Evolutionary conservation across 2,113 vertebrate genomes (phyloP), one percentile per base, ranked within the genome.

Genomic region (Ascaphus truei): DNA sequence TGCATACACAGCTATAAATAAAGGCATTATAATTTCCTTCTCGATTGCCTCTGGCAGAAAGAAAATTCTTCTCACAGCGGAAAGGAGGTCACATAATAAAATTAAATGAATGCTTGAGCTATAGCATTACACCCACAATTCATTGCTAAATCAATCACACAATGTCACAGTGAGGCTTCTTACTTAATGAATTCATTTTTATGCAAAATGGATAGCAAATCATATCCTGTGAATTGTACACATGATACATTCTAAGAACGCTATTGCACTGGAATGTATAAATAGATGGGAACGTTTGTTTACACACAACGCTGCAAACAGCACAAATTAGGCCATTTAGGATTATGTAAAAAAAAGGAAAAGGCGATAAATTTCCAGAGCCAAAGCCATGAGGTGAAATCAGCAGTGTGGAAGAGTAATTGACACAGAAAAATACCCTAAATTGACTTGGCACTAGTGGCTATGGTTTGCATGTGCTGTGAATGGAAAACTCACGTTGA

Each of bases 401-500:
- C 61, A 43, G 25, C 47, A 5, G 51, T 9, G 16, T 30, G n/a
- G 1, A 48, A 16, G 30, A 39, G 15, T 3, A 45, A 68, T 58
- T 68, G 23, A 62, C 29, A 73, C 41, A 74, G 68, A 81, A 80
- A 66, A 33, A 62, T 5, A 62, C 3, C 7, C 20, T 59, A 72
- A 41, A 72, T 65, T 66, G 63, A 73, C 41, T 62, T 81, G 72
- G 51, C 15, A 20, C 56, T 63, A 26, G 50, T 57, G 27, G 0
- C 11, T 58, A 72, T 59, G 33, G 37, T 77, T 39, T 53, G 23
- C 30, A 33, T 6, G 5, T 59, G 41, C 48, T 65, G 62, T 65
- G 77, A 83, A 81, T 82, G 58, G 81, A 84, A 81, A 81, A 79
- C 45, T 69, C 75, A 52, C 73, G 72, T 76, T 79, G 66, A 72